phyloP scores from a whole-genome alignment of 1,140 invertebrate genomes.

The Drosophila repletoides region DNA sequence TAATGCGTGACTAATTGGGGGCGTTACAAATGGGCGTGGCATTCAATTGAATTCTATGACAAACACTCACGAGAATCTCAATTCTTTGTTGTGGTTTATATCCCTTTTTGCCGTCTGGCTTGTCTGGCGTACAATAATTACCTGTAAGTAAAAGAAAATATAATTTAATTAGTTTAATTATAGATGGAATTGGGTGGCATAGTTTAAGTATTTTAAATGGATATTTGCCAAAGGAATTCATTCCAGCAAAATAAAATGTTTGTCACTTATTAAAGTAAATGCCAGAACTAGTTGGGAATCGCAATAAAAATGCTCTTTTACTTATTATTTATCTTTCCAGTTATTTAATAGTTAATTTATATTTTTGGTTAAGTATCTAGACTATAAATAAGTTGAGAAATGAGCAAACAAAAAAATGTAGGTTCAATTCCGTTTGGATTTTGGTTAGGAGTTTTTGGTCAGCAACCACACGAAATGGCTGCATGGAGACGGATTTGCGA shows the following conservation, averaged over 20 bases:
- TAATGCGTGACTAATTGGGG: slow-evolving; percentile 13
- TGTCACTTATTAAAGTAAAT: no score
- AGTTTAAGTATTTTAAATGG: no score
- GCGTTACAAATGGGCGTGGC: slow-evolving; percentile 19
- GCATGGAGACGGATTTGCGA: slow-evolving; percentile 34
- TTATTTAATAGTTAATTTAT: no score
- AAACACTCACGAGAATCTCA: slow-evolving; percentile 9
- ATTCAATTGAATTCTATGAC: not conserved
- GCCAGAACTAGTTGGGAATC: not conserved
- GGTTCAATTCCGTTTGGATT: slow-evolving; percentile 32
- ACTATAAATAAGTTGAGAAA: no score
- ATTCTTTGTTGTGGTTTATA: slow-evolving; percentile 17
- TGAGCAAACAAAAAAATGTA: slow-evolving; percentile 15
- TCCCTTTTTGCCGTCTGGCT: not conserved
- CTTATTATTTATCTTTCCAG: no score
- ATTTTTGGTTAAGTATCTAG: no score
- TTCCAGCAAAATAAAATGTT: no score
- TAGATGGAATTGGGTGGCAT: no score
- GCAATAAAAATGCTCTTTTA: not conserved
- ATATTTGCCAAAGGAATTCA: no score
- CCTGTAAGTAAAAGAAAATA: slow-evolving; percentile 53
- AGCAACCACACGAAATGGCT: slow-evolving; percentile 26
- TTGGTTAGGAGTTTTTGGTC: slow-evolving; percentile 20
- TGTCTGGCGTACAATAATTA: slow-evolving; percentile 34
- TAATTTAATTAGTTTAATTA: slow-evolving; percentile 25